Percentiles rank a stretch among this genome's conserved stretches.
These are phyloP conservation scores for Willisornis vidua DNA, from an alignment of 2,113 vertebrate species.

Conservation along the genomic window DNA sequence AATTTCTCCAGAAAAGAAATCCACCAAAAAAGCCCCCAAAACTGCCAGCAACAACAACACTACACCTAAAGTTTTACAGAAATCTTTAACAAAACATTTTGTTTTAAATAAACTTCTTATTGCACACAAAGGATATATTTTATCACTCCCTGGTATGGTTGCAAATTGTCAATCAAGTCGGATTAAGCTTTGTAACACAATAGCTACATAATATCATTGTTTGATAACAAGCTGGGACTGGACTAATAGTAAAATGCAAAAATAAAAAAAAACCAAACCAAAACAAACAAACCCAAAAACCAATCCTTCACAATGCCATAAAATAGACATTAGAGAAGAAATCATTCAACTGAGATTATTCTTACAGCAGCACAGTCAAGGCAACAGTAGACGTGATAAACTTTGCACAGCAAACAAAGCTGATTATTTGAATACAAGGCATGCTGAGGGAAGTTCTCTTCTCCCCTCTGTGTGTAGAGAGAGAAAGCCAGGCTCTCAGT, in stretches of 20 bases:
- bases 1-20: rapidly evolving
- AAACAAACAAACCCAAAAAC: background rate
- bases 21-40: background rate
- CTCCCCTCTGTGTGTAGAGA: too few relatives aligned
- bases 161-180: background rate
- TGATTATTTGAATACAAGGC: background rate
- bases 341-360: background rate
- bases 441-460: background rate
- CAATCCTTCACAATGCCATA: background rate
- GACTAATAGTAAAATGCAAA: background rate
- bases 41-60: background rate
- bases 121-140: background rate
- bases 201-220: background rate
- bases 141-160: background rate
- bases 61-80: background rate
- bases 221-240: background rate
- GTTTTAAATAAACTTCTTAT: background rate
- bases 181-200: background rate
- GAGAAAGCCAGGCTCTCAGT: background rate
- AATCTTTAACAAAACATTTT: background rate
- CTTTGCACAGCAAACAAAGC: background rate
- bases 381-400: background rate
- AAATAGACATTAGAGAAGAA: background rate
- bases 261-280: background rate
- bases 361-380: background rate